Conservation (phyloP, 2,888 invertebrate species). For the Pelosia muscerda region DNA sequence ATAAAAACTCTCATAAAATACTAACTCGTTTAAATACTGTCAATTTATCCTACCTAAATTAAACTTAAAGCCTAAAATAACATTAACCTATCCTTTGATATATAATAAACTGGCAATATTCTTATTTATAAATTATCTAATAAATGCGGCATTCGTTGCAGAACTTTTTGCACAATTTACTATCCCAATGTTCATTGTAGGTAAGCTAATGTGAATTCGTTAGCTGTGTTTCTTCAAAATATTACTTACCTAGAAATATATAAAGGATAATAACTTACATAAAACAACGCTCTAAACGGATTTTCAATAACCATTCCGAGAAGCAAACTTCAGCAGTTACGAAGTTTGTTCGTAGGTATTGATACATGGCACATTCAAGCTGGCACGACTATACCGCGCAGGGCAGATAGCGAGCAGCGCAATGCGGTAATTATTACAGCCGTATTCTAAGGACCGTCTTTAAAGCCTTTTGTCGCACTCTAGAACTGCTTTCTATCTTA, state of each 20-base stretch:
- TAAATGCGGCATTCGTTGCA: no score
- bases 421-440: constrained; percentile 71
- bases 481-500: background rate
- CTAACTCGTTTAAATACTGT: no score
- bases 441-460: constrained; percentile 25
- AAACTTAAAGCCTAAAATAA: no score
- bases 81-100: no score
- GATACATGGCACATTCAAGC: constrained; percentile 26
- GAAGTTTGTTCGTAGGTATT: constrained; percentile 32
- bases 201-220: no score
- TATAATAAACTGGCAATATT: no score
- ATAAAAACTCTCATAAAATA: no score
- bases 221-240: background rate
- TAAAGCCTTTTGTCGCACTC: constrained; percentile 2
- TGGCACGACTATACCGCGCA: constrained; percentile 41
- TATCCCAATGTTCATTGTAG: no score
- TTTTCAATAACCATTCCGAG: constrained; percentile 31
- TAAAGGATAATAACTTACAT: constrained; percentile 7
- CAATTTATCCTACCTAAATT: no score
- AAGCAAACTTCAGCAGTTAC: constrained; percentile 36
- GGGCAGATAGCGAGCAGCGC: constrained; percentile 57
- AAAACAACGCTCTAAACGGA: constrained; percentile 24
- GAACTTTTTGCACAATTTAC: no score
- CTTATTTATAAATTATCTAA: no score
- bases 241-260: background rate